Evolutionary conservation across 2,888 invertebrate species (phyloP).

Genomic region (Brassicogethes aeneus): DNA sequence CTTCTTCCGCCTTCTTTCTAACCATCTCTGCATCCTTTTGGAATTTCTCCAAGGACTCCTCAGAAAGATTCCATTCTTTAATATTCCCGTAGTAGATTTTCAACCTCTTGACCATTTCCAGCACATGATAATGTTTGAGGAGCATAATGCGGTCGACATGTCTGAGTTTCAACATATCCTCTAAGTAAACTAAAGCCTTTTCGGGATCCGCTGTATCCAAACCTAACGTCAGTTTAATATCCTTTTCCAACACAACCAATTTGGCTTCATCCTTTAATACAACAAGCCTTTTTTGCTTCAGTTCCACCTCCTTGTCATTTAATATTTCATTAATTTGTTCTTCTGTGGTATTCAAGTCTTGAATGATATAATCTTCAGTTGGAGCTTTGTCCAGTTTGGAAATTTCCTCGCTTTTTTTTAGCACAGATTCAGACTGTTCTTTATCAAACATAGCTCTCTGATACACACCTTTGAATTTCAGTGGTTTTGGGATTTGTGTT

Average conservation of each 20-base stretch:
- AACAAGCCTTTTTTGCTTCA: slow-evolving; percentile 48
- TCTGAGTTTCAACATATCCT: slow-evolving; percentile 48
- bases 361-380: slow-evolving; percentile 43
- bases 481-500: no score
- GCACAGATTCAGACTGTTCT: slow-evolving; percentile 51
- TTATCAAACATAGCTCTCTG: slow-evolving; percentile 57
- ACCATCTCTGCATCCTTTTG: slow-evolving; percentile 60
- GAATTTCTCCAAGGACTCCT: slow-evolving; percentile 54
- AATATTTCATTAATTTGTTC: slow-evolving; percentile 48
- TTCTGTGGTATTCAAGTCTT: slow-evolving; percentile 52
- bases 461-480: slow-evolving; percentile 51
- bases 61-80: slow-evolving; percentile 59
- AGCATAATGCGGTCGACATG: slow-evolving; percentile 62
- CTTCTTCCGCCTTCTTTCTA: slow-evolving; percentile 56
- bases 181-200: slow-evolving; percentile 59
- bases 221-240: slow-evolving; percentile 54
- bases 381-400: slow-evolving; percentile 42
- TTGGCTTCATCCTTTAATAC: slow-evolving; percentile 57
- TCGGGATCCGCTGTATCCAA: slow-evolving; percentile 64
- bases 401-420: slow-evolving; percentile 44
- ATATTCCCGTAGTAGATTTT: slow-evolving; percentile 73
- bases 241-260: slow-evolving; percentile 54
- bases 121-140: slow-evolving; percentile 68
- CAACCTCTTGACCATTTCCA: slow-evolving; percentile 67
- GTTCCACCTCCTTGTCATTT: slow-evolving; percentile 46